A percentile compares a stretch with the other conserved stretches of the same genome.
Conservation (phyloP, 2,888 invertebrate species). For the Drosophila greeni region DNA sequence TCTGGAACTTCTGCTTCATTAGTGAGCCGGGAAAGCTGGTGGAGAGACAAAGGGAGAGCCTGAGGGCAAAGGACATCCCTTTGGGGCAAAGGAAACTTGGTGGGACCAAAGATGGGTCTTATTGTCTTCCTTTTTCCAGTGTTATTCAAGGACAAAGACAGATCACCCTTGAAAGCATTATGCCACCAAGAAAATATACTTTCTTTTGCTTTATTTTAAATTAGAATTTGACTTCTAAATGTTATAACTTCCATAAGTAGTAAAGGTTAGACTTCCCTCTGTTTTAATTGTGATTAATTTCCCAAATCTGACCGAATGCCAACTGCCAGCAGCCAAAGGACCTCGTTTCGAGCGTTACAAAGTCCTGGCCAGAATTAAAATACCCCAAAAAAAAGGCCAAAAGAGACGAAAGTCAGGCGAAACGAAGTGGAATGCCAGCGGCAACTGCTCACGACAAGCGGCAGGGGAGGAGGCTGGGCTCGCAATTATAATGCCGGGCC, state of each 20-base stretch:
- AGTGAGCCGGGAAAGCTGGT: constrained; percentile 21
- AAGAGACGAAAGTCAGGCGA: constrained; percentile 31
- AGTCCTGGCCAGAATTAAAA: constrained; percentile 3
- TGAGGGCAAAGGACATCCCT: not conserved
- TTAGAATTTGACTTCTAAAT: too few species aligned
- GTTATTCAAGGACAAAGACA: not conserved
- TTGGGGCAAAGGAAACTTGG: constrained; percentile 11
- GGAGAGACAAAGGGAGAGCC: constrained; percentile 10
- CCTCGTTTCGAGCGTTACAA: not conserved
- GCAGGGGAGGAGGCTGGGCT: constrained; percentile 10
- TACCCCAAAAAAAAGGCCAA: not conserved
- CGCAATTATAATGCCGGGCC: constrained; percentile 27
- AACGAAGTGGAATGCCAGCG: constrained; percentile 14
- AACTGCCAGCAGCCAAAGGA: not conserved
- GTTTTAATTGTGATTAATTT: not conserved
- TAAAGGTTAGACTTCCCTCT: not conserved
- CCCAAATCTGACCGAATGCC: not conserved
- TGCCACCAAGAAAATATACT: not conserved
- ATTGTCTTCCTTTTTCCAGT: too few species aligned
- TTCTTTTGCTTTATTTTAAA: not conserved
- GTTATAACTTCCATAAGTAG: too few species aligned
- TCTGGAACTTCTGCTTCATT: constrained; percentile 54
- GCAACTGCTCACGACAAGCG: constrained; percentile 29
- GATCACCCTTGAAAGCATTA: not conserved
- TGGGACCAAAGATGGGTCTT: not conserved